Percentiles rank a stretch among this genome's conserved stretches.
Conservation (phyloP, 2,113 vertebrate species). For the Aspiorhynchus laticeps region DNA sequence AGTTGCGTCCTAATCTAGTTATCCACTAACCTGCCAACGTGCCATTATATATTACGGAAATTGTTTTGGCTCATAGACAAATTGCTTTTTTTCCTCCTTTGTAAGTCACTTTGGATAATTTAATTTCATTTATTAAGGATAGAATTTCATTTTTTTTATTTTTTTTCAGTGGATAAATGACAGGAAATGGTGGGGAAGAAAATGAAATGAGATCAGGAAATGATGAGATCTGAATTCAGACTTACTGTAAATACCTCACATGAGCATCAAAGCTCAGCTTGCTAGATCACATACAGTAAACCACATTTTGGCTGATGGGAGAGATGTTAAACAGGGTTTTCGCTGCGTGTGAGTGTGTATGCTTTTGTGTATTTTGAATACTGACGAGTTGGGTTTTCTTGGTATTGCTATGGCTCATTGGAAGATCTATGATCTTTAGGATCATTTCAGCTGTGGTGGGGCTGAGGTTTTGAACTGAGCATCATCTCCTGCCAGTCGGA, state of each 20-base stretch:
- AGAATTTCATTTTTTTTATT: neutral
- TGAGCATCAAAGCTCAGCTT: neutral
- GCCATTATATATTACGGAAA: neutral
- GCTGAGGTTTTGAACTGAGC: slow-evolving; percentile 45
- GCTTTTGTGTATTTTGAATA: slow-evolving; percentile 8
- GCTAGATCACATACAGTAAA: neutral
- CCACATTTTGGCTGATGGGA: neutral
- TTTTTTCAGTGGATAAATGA: neutral
- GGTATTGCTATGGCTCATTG: slow-evolving; percentile 26
- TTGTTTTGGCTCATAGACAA: neutral
- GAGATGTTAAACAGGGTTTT: neutral
- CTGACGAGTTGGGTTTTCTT: slow-evolving; percentile 16
- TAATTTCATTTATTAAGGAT: no score
- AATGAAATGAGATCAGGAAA: neutral
- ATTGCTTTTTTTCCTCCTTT: neutral
- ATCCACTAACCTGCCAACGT: neutral
- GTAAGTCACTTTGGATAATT: neutral
- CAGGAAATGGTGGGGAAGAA: neutral
- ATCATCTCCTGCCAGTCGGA: slow-evolving; percentile 28
- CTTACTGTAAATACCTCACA: no score
- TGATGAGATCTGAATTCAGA: neutral
- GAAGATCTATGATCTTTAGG: slow-evolving; percentile 18
- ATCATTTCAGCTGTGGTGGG: slow-evolving; percentile 44
- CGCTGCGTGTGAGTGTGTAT: neutral
- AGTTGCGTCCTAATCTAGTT: neutral